Conservation (phyloP, 2,113 vertebrate genomes). For the Neodon shergylaensis region DNA sequence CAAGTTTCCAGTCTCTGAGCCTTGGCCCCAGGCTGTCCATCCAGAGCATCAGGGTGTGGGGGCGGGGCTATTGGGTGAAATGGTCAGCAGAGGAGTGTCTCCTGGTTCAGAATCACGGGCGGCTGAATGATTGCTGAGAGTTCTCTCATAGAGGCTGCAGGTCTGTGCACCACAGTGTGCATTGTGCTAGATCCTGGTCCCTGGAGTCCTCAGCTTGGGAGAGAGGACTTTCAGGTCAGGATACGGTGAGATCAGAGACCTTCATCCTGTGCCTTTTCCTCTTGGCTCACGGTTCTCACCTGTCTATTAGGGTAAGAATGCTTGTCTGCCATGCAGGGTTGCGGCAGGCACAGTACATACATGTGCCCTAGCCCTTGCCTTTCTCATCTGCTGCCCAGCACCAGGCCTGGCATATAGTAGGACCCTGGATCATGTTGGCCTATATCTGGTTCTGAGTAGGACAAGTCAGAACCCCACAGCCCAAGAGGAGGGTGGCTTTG, state of each 20-base stretch:
- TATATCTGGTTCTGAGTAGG: neutral
- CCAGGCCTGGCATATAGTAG: neutral
- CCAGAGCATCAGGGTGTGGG: neutral
- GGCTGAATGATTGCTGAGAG: neutral
- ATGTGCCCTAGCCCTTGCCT: neutral
- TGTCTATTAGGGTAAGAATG: fast-evolving
- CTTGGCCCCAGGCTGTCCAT: neutral
- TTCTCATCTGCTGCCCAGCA: neutral
- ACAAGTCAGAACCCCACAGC: neutral
- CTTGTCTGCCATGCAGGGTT: fast-evolving
- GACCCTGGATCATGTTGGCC: neutral
- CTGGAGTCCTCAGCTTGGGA: neutral
- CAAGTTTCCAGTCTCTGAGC: neutral
- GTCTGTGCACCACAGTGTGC: neutral
- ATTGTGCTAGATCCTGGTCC: neutral
- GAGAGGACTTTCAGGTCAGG: neutral
- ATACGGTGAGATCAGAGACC: neutral
- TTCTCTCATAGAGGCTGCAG: fast-evolving
- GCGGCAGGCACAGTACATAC: fast-evolving
- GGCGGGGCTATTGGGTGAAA: neutral
- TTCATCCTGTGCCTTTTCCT: neutral
- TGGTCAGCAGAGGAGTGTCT: neutral
- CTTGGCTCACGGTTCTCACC: neutral
- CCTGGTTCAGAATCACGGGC: neutral
- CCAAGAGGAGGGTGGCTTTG: neutral